These are phyloP conservation scores for Empidonax traillii DNA, from an alignment of 2,113 vertebrate genomes.

Conservation along the genomic window DNA sequence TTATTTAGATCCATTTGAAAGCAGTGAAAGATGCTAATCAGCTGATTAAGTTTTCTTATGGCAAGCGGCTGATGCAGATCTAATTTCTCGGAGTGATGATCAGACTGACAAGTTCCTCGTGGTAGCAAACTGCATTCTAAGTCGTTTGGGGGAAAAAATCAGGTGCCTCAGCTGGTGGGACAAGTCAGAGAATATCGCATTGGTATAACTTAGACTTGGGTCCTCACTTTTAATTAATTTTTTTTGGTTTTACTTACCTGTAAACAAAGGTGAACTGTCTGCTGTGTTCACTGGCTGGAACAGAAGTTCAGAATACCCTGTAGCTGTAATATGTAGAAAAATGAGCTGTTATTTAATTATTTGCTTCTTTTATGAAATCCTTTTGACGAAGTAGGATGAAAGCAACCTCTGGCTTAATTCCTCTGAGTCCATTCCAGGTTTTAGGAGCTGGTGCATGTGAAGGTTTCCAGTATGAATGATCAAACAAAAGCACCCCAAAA, in stretches of 20 bases:
- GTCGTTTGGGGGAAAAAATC: not conserved
- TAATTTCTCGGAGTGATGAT: not conserved
- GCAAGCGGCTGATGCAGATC: not conserved
- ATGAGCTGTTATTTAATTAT: not conserved
- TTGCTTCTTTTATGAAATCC: constrained; percentile 1
- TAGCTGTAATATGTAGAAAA: constrained; percentile 28
- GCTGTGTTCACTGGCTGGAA: not conserved
- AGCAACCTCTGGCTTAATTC: constrained; percentile 51
- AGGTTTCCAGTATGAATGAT: not conserved
- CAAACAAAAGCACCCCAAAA: not conserved
- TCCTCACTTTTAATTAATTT: not conserved
- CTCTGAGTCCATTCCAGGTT: constrained; percentile 25
- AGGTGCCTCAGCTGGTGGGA: not conserved
- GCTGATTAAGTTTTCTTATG: constrained; percentile 12
- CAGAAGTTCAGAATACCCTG: not conserved
- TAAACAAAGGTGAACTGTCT: not conserved
- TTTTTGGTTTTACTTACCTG: not conserved
- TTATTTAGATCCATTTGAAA: constrained; percentile 29
- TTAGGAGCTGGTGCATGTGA: constrained; percentile 39
- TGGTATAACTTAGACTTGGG: not conserved
- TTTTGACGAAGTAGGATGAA: constrained; percentile 37
- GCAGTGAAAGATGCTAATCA: constrained; percentile 40
- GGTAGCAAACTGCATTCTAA: not conserved
- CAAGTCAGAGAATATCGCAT: not conserved
- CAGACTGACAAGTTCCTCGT: not conserved